These are phyloP conservation scores for Umimayanthus kanabou DNA, from an alignment of 92 coral and sea anemone genomes.

Conservation along the genomic window DNA sequence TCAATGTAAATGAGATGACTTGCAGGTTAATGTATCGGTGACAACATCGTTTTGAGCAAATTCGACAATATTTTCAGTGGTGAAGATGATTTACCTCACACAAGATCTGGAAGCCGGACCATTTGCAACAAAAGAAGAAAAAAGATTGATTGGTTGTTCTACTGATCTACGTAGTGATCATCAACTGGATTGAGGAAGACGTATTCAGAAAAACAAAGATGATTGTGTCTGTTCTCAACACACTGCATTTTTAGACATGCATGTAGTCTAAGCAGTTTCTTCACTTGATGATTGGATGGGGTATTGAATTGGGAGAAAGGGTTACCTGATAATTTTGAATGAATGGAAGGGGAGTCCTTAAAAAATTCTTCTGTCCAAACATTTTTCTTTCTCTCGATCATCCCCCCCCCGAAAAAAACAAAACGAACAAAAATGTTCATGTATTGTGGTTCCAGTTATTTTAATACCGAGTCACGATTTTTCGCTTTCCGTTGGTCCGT, in stretches of 20 bases:
- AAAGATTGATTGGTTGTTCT: conserved; percentile 3
- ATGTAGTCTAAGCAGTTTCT: not conserved
- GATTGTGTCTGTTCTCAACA: not conserved
- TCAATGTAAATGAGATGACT: no score
- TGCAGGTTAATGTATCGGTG: not conserved
- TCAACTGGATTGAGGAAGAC: not conserved
- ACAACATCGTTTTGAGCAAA: not conserved
- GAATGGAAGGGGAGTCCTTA: no score
- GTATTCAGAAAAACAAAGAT: not conserved
- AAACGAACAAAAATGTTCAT: no score
- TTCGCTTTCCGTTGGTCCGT: no score
- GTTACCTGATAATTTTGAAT: not conserved
- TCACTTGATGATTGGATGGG: not conserved
- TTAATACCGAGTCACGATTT: no score
- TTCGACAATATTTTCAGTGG: not conserved
- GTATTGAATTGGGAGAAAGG: not conserved
- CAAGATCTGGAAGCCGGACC: conserved; percentile 10
- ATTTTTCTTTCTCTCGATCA: no score
- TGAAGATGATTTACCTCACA: conserved; percentile 3
- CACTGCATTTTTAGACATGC: not conserved
- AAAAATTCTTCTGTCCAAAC: no score
- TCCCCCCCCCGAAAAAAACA: no score
- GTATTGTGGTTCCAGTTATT: no score
- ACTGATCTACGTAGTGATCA: not conserved
- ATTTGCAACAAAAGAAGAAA: not conserved